These are phyloP conservation scores for Hetaerina titia DNA, from an alignment of 2,888 invertebrate genomes.

Conservation along the genomic window DNA sequence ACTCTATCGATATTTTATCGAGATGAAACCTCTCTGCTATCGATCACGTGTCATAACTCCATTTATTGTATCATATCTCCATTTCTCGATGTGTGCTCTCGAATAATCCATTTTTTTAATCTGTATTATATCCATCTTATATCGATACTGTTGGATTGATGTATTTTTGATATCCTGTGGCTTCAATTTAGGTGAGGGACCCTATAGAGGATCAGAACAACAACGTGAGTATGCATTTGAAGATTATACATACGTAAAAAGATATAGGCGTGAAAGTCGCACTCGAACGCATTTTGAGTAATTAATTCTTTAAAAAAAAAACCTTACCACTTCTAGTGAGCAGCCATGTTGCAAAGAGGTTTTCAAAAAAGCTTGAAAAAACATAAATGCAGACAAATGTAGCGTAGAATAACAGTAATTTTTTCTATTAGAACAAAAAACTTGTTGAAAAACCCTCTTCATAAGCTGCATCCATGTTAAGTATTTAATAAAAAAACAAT, in stretches of 20 bases:
- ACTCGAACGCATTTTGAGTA: constrained; percentile 47
- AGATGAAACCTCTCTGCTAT: neutral
- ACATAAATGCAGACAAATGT: neutral
- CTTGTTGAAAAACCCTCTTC: neutral
- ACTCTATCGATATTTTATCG: constrained; percentile 12
- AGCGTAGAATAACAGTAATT: constrained; percentile 1
- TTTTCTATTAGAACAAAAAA: neutral
- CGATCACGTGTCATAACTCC: neutral
- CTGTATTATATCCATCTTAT: constrained; percentile 44
- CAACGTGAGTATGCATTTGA: constrained; percentile 66
- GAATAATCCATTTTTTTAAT: constrained; percentile 11
- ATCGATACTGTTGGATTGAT: constrained; percentile 63
- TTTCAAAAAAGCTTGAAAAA: neutral
- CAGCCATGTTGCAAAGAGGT: constrained; percentile 29
- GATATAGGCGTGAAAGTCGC: constrained; percentile 31
- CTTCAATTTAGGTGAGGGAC: constrained; percentile 60
- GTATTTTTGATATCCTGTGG: constrained; percentile 66
- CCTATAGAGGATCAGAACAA: constrained; percentile 57
- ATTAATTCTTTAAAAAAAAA: neutral
- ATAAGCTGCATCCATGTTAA: neutral
- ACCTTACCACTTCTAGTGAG: neutral
- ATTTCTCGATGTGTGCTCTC: constrained; percentile 2
- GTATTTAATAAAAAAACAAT: neutral
- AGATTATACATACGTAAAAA: constrained; percentile 49
- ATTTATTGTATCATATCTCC: constrained; percentile 8